A percentile compares a stretch with the other conserved stretches of the same genome.
These are phyloP conservation scores for Argyresthia goedartella DNA, from an alignment of 2,888 invertebrate genomes.

Conservation along the genomic window DNA sequence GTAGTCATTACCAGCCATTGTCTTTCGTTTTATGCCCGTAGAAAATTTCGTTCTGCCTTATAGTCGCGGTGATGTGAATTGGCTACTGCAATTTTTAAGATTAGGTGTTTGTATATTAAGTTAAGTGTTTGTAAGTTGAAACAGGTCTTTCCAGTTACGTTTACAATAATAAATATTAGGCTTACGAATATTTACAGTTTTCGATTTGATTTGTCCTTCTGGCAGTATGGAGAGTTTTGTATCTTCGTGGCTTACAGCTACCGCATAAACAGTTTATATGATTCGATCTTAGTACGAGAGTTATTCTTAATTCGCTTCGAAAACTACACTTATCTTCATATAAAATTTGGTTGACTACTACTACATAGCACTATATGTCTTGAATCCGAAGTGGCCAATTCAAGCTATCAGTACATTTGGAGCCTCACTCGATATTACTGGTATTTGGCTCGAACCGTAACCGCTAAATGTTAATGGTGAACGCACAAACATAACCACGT, in stretches of 20 bases:
- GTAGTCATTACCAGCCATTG: constrained; percentile 22
- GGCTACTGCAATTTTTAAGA: neutral
- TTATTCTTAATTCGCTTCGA: no score
- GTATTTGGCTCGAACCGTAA: constrained; percentile 1
- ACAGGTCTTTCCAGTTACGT: no score
- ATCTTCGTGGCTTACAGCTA: no score
- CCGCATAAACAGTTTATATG: no score
- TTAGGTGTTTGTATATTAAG: neutral
- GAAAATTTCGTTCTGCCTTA: constrained; percentile 14
- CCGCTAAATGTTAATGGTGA: constrained; percentile 5
- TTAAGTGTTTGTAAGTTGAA: neutral
- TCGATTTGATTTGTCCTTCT: no score
- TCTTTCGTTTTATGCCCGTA: constrained; percentile 21
- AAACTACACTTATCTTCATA: no score
- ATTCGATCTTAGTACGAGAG: no score
- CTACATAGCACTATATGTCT: no score
- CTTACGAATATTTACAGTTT: neutral
- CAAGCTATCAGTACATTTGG: neutral
- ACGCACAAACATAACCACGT: constrained; percentile 3
- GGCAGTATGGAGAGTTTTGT: no score
- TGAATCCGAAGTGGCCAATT: neutral
- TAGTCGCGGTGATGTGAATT: neutral
- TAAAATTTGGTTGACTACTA: no score
- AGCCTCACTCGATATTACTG: neutral
- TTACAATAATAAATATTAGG: neutral